Evolutionary conservation across 2,797 vertebrate species (phyloP).

Genomic region (Tenualosa ilisha): DNA sequence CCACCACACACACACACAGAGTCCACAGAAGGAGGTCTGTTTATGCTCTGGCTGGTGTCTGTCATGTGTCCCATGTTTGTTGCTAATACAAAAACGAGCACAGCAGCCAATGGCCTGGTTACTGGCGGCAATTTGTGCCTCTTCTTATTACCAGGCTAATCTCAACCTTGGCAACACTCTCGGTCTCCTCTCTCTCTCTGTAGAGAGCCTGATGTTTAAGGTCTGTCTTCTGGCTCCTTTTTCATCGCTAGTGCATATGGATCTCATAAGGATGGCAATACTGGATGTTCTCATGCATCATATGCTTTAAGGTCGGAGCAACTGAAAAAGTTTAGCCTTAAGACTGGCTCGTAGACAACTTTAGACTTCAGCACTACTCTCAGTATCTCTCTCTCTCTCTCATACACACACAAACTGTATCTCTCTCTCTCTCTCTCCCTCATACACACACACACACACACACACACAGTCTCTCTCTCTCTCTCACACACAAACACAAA

Average conservation of each 20-base stretch:
- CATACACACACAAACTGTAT: background rate
- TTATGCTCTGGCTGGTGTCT: constrained; percentile 3
- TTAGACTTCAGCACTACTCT: background rate
- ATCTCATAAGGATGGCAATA: background rate
- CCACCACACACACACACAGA: background rate
- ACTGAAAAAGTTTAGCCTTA: background rate
- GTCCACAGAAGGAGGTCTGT: background rate
- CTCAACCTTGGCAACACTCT: background rate
- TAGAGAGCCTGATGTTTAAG: background rate
- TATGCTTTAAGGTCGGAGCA: background rate
- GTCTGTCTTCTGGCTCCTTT: background rate
- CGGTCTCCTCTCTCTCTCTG: background rate
- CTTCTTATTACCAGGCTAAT: constrained; percentile 30
- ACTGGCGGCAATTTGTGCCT: background rate
- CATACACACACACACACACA: background rate
- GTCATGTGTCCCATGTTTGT: background rate
- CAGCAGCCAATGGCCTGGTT: constrained; percentile 8
- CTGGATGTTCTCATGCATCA: background rate
- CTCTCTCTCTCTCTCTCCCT: background rate
- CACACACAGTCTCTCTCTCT: background rate
- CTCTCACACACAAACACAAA: background rate
- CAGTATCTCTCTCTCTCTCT: background rate
- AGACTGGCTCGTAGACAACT: background rate
- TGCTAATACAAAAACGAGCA: background rate
- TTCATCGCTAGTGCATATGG: background rate